Conservation (phyloP, 2,113 vertebrate genomes). For the Aldabrachelys gigantea region DNA sequence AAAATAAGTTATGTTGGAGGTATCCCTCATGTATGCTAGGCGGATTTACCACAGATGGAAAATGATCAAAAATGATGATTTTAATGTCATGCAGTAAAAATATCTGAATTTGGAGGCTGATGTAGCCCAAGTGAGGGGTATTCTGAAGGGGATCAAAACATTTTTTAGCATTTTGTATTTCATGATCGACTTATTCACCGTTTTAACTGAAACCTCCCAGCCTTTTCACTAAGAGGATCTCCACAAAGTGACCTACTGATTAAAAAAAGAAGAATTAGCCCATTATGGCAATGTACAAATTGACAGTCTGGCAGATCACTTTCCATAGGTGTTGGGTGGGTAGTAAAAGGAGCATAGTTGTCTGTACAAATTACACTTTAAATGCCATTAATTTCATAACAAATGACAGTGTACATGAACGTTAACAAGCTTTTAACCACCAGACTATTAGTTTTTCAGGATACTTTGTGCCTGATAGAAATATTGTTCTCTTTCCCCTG, state of each 20-base stretch:
- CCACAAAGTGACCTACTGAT: fast-evolving
- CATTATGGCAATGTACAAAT: neutral
- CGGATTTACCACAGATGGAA: neutral
- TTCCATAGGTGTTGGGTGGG: neutral
- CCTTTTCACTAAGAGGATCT: neutral
- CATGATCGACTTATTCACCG: neutral
- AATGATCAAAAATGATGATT: neutral
- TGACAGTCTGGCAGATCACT: neutral
- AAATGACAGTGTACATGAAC: neutral
- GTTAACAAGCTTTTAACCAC: neutral
- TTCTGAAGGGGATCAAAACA: fast-evolving
- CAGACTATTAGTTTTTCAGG: neutral
- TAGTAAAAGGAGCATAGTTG: neutral
- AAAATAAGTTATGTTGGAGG: neutral
- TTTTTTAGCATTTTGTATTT: neutral
- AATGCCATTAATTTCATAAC: neutral
- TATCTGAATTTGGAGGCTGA: neutral
- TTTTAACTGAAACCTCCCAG: neutral
- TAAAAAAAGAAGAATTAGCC: neutral
- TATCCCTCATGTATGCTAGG: neutral
- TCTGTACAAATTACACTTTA: neutral
- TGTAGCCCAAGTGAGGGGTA: fast-evolving
- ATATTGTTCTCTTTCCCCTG: neutral
- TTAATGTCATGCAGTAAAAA: fast-evolving
- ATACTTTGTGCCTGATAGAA: neutral